phyloP scores from a whole-genome alignment of 2,113 vertebrate species.

The Danionella cerebrum region DNA sequence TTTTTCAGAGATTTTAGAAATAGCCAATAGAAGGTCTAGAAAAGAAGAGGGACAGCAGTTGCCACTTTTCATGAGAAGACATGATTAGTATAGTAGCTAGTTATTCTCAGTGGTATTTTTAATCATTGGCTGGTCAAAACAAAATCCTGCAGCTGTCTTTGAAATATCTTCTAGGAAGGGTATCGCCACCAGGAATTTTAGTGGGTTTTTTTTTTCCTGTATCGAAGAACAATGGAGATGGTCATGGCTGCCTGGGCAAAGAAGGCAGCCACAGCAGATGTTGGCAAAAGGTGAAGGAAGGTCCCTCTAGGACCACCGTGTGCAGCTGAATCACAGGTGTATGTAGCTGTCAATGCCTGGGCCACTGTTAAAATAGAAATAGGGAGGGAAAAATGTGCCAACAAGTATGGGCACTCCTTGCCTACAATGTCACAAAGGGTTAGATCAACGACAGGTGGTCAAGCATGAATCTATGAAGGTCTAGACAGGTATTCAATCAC shows the following conservation, averaged over 20 bases:
- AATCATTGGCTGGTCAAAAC: too few species aligned
- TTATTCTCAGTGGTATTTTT: too few species aligned
- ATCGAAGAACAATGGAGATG: background rate
- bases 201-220: constrained; percentile 15
- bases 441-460: constrained; percentile 51
- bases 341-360: background rate
- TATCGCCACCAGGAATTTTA: too few species aligned
- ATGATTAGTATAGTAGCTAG: too few species aligned
- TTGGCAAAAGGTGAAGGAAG: constrained; percentile 6
- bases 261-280: background rate
- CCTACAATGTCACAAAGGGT: constrained; percentile 53
- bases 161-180: too few species aligned
- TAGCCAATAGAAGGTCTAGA: constrained; percentile 26
- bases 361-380: background rate
- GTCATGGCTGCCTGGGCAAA: constrained; percentile 14
- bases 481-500: constrained; percentile 34
- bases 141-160: too few species aligned
- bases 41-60: too few species aligned
- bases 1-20: constrained; percentile 36
- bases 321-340: constrained; percentile 9
- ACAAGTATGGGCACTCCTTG: background rate
- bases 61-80: too few species aligned
- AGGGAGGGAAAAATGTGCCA: constrained; percentile 22
- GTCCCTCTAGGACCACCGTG: background rate
- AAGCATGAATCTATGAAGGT: constrained; percentile 26